A percentile compares a stretch with the other conserved stretches of the same genome.
Conservation (phyloP, 2,888 invertebrate species). For the Melieria picta region DNA sequence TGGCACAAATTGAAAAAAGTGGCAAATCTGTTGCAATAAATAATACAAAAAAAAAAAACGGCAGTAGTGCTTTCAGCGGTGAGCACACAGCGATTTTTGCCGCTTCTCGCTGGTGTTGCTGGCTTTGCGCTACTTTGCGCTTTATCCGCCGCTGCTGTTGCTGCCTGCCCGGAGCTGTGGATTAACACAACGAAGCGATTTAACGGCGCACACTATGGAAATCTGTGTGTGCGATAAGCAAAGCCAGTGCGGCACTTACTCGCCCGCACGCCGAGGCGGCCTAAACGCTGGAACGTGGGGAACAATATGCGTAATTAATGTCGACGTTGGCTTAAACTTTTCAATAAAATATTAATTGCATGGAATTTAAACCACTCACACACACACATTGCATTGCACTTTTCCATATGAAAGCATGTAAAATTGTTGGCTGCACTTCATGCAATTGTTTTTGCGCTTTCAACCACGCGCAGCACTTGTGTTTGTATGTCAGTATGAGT, state of each 20-base stretch:
- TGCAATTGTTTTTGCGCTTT: too few relatives aligned
- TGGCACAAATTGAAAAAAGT: too few relatives aligned
- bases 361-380: neutral
- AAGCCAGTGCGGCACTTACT: neutral
- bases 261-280: neutral
- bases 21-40: too few relatives aligned
- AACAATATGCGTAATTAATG: conserved; percentile 36
- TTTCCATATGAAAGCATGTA: too few relatives aligned
- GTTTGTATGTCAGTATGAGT: too few relatives aligned
- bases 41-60: too few relatives aligned
- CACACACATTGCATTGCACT: neutral
- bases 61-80: too few relatives aligned
- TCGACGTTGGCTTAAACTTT: conserved; percentile 26
- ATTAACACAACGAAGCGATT: neutral
- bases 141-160: too few relatives aligned
- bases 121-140: too few relatives aligned
- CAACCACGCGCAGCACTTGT: conserved; percentile 29
- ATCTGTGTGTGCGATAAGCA: neutral
- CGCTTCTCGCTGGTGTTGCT: too few relatives aligned
- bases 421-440: too few relatives aligned
- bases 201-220: neutral
- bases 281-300: neutral
- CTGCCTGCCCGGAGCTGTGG: neutral
- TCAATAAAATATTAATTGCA: conserved; percentile 35
- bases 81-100: too few relatives aligned